Base-by-base conservation (phyloP, 1,140 invertebrate genomes). In the Zaprionus ghesquierei region DNA sequence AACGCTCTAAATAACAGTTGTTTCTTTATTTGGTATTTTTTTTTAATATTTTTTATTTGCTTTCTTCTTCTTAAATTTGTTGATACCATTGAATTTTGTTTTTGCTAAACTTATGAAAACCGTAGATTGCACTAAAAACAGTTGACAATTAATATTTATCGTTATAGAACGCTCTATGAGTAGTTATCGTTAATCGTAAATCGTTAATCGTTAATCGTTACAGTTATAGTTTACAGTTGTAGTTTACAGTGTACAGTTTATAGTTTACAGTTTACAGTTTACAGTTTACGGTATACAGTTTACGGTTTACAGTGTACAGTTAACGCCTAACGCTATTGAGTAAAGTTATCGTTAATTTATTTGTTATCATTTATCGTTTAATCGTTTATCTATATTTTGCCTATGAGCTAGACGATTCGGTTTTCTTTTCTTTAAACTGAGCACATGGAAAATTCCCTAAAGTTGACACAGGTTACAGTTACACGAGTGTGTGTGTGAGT, bases 61-160 rank as follows among this genome's bases (percentile, higher is more conserved):
- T 49, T 54, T 54, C 27, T 50, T 38, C 35, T 38, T 15, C 35
- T 41, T 68, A 29, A 54, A 38, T 56, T 54, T 76, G 59, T 51
- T 78, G 71, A 69, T 70, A 75, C 61, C 60, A 12, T 77, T 23
- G 27, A n/a, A 44, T 63, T 59, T 60, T 69, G 22, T 54, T 69
- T 41, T 71, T 72, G 71, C 81, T 87, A 89, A 84, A 84, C 69
- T 89, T 89, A 89, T 89, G 84, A 89, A 89, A 89, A 89, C 85
- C 85, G 81, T 89, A 89, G 81, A 89, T 89, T 89, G 81, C 85
- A 85, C 82, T 86, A 86, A 86, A 85, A 86, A 87, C 82, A 82
- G 75, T 79, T 87, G 76, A 76, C 80, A 81, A 77, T 66, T 85
- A 66, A 38, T n/a, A 29, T 46, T 46, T 68, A 44, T 53, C 25